Evolutionary conservation across 1,140 invertebrate genomes (phyloP), one percentile per base, ranked within the genome.

Genomic region (Bombus pascuorum): DNA sequence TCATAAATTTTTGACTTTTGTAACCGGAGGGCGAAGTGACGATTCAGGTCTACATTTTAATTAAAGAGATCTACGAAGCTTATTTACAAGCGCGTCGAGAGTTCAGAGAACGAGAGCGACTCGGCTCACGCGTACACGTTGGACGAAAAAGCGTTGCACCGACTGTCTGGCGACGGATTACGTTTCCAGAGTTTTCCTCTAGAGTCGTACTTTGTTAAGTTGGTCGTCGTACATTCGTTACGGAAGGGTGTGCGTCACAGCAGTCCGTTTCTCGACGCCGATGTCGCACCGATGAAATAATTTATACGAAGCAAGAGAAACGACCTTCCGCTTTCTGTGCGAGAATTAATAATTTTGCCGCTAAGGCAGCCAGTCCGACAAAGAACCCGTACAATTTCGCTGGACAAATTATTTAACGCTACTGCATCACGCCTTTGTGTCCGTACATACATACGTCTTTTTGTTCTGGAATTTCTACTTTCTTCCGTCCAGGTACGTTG

Each of bases 21-120:
- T 79, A 47, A 70, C n/a, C 53, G 12, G 6, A n/a, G 10, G 6
- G 22, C 4, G n/a, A 62, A 47, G 32, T 15, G 74, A 71, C 75
- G n/a, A 84, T 84, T 79, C 37, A 79, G 71, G n/a, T 34, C 25
- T 13, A 25, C 25, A 39, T 57, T 71, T 78, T 79, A 79, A 84
- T 84, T 79, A 79, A 84, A 79, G 53, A 79, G 79, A 22, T 59
- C 32, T 22, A 75, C 15, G n/a, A 66, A 42, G 66, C 25, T 62
- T 84, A 83, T 78, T 70, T 83, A 78, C 74, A 78, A 68, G 74
- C 37, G 44, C 65, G 65, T 44, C 42, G 73, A 66, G 82, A 83
- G 77, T 83, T 76, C 47, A 57, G 65, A n/a, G n/a, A 5, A n/a
- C 32, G 71, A 62, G 44, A 73, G 22, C 22, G 65, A 59, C 44